These are phyloP conservation scores for Echeneis naucrates DNA, from an alignment of 2,797 vertebrate species.

Conservation along the genomic window DNA sequence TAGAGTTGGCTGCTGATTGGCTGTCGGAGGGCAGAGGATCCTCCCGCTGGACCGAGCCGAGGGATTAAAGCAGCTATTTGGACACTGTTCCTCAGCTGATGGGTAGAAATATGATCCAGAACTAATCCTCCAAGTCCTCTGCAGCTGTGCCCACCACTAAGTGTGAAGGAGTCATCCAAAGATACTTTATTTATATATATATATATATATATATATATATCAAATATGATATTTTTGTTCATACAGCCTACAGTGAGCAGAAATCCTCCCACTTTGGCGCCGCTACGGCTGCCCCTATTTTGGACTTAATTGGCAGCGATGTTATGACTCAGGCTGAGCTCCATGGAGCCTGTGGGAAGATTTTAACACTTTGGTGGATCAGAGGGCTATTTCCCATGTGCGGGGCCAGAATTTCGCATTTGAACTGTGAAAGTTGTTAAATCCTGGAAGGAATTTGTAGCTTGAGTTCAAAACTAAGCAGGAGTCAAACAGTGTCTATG, in stretches of 20 bases:
- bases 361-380: background rate
- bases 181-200: constrained; percentile 56
- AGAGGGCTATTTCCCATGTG: background rate
- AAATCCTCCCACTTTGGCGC: constrained; percentile 20
- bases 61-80: constrained; percentile 82
- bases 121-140: constrained; percentile 80
- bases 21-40: constrained; percentile 42
- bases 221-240: constrained; percentile 43
- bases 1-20: constrained; percentile 60
- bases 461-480: background rate
- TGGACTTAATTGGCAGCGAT: background rate
- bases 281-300: background rate
- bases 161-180: constrained; percentile 76
- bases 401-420: background rate
- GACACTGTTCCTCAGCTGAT: constrained; percentile 81
- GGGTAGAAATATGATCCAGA: constrained; percentile 80
- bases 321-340: background rate
- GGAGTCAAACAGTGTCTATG: background rate
- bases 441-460: background rate
- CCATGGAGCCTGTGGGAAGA: background rate
- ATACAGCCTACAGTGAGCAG: constrained; percentile 4
- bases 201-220: constrained; percentile 50
- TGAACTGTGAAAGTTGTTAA: constrained; percentile 4
- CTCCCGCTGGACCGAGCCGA: constrained; percentile 58
- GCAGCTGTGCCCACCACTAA: constrained; percentile 81